phyloP scores from a whole-genome alignment of 2,113 vertebrate species.

The Crotalus tigris region DNA sequence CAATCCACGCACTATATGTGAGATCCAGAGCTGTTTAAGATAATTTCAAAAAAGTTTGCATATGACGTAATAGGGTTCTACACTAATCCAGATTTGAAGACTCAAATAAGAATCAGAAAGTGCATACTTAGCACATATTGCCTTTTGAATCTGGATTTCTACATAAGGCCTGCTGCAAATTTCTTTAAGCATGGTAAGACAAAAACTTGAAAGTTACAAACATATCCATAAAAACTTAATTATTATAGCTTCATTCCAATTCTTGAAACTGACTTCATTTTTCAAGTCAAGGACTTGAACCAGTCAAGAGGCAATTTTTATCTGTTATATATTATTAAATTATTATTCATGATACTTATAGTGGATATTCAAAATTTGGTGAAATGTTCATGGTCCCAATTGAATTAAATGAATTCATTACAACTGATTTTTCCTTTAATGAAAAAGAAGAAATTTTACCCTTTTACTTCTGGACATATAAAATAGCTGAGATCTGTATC shows the following conservation, averaged over 20 bases:
- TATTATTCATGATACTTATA: not conserved
- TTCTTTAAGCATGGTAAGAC: not conserved
- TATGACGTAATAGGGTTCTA: not conserved
- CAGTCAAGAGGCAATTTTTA: not conserved
- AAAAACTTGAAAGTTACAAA: not conserved
- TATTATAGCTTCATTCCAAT: not conserved
- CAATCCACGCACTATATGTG: not conserved
- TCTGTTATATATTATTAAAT: not conserved
- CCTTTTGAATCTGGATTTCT: not conserved
- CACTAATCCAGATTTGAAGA: not conserved
- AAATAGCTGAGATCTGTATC: not conserved
- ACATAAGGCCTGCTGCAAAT: not conserved
- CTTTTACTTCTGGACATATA: not conserved
- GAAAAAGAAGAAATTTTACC: not conserved
- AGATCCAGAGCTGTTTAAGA: not conserved
- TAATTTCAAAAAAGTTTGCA: not conserved
- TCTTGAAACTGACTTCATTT: not conserved
- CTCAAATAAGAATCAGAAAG: not conserved
- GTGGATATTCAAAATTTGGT: not conserved
- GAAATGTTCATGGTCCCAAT: not conserved
- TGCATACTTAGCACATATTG: not conserved
- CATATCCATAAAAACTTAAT: not conserved
- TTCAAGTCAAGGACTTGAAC: not conserved
- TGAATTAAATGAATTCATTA: not conserved
- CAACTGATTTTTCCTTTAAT: not conserved